Conservation (phyloP, 2,113 vertebrate species). For the Dromaius novaehollandiae region DNA sequence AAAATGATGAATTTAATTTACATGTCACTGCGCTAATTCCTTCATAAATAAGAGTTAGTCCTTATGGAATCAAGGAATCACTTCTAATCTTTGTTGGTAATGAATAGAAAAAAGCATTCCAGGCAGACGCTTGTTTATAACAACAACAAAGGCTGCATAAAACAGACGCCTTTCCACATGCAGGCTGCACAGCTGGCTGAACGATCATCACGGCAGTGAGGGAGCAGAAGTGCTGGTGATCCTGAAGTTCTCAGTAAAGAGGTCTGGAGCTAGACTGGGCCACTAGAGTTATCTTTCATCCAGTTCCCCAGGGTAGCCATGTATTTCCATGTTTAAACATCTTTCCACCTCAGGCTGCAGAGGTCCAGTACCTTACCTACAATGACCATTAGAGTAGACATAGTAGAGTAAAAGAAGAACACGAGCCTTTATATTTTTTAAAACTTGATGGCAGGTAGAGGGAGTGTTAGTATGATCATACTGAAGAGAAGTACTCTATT, state of each 20-base stretch:
- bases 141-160: background rate
- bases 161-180: background rate
- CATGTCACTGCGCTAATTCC: background rate
- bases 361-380: background rate
- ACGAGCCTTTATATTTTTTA: background rate
- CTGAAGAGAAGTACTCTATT: background rate
- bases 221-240: background rate
- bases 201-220: background rate
- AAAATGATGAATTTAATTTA: background rate
- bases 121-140: background rate
- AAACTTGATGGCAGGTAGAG: background rate
- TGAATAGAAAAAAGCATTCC: background rate
- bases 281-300: background rate
- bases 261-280: background rate
- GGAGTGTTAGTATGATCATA: background rate
- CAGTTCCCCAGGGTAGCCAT: background rate
- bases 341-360: background rate
- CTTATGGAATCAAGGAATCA: background rate
- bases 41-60: background rate
- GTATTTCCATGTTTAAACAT: background rate
- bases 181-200: background rate
- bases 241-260: background rate
- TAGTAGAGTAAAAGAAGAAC: background rate
- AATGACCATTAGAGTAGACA: background rate
- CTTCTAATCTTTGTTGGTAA: background rate